Conservation (phyloP, 2,888 invertebrate genomes). For the Limnephilus auricula region DNA sequence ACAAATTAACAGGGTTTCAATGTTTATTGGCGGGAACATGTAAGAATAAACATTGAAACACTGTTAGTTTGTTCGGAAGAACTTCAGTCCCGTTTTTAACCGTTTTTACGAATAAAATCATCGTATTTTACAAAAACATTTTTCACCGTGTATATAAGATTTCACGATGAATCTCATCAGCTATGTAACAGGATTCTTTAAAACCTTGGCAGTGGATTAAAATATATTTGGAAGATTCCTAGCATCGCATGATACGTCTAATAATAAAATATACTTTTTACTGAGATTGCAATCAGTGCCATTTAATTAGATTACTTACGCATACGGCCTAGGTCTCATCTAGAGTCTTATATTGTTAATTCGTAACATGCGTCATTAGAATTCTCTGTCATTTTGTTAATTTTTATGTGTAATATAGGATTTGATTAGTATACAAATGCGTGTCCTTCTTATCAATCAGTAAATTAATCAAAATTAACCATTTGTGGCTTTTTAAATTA, state of each 20-base stretch:
- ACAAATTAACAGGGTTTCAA: too few species aligned
- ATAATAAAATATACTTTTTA: not conserved
- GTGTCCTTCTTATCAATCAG: not conserved
- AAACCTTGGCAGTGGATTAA: not conserved
- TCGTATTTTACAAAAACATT: too few species aligned
- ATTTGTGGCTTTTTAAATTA: not conserved
- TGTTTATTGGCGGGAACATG: too few species aligned
- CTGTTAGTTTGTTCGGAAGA: too few species aligned
- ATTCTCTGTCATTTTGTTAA: not conserved
- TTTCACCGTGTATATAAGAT: too few species aligned
- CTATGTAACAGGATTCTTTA: not conserved
- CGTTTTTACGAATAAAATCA: too few species aligned
- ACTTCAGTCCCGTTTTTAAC: too few species aligned
- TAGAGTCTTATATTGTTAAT: too few species aligned
- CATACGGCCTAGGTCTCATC: not conserved
- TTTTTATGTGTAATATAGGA: too few species aligned
- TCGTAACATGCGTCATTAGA: not conserved
- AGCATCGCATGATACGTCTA: not conserved
- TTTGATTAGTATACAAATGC: not conserved
- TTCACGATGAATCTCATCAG: not conserved
- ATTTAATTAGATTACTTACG: not conserved
- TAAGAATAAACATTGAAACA: too few species aligned
- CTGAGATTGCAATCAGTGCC: not conserved
- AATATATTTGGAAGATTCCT: not conserved
- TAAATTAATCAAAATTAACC: not conserved